These are phyloP conservation scores for Cherax destructor DNA, from an alignment of 1,140 invertebrate species.

Conservation along the genomic window DNA sequence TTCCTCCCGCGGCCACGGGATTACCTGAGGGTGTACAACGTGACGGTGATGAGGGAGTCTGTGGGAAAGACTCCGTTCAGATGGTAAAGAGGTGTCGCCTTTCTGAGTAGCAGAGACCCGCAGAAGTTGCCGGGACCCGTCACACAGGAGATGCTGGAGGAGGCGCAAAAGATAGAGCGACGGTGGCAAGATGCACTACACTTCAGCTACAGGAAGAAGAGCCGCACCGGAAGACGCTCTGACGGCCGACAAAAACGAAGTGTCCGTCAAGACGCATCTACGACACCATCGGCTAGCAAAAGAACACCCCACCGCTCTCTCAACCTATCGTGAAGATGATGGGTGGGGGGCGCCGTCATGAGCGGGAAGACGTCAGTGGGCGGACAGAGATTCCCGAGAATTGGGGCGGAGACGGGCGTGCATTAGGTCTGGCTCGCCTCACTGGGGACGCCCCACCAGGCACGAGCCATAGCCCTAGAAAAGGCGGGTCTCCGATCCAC, in stretches of 20 bases:
- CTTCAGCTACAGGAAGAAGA: not conserved
- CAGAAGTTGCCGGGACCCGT: conserved; percentile 4
- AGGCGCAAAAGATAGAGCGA: not conserved
- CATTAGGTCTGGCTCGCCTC: not conserved
- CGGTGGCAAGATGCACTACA: not conserved
- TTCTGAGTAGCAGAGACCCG: conserved; percentile 1
- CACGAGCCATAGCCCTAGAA: not conserved
- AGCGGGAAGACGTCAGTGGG: not conserved
- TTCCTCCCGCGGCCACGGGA: conserved; percentile 37
- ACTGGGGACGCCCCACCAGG: not conserved
- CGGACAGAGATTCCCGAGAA: not conserved
- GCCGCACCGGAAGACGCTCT: not conserved
- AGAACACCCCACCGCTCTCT: not conserved
- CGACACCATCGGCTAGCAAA: not conserved
- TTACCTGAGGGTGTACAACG: conserved; percentile 34
- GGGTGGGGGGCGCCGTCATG: no score
- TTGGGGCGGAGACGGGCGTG: not conserved
- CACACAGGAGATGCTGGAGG: not conserved
- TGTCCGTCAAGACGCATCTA: not conserved
- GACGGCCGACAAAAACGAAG: not conserved
- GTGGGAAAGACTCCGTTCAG: not conserved
- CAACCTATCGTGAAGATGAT: not conserved
- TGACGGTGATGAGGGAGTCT: not conserved
- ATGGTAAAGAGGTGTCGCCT: not conserved
- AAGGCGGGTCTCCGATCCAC: not conserved